Conservation (phyloP, 2,113 vertebrate species). For the Bufo bufo region DNA sequence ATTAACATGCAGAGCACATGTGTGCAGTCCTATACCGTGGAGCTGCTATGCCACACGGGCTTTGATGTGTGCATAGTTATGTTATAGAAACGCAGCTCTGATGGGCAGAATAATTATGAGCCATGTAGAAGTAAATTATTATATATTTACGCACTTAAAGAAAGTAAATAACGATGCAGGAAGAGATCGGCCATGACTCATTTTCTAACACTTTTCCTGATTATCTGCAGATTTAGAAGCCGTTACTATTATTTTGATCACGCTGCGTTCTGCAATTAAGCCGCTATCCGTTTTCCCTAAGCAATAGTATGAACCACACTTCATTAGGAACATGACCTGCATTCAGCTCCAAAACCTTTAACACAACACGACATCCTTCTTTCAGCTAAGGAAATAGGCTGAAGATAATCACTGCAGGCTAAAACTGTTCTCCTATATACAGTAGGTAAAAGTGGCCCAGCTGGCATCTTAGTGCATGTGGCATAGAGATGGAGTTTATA, state of each 20-base stretch:
- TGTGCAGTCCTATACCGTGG: neutral
- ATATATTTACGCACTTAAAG: neutral
- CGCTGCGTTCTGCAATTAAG: constrained; percentile 52
- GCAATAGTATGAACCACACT: constrained; percentile 51
- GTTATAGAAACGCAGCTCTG: neutral
- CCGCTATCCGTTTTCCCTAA: constrained; percentile 26
- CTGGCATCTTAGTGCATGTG: neutral
- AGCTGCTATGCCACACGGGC: neutral
- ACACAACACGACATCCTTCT: constrained; percentile 42
- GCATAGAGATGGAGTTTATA: neutral
- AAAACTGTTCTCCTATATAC: constrained; percentile 29
- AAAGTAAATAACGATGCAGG: constrained; percentile 46
- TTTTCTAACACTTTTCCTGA: constrained; percentile 41
- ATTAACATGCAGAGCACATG: constrained; percentile 25
- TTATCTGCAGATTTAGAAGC: constrained; percentile 55
- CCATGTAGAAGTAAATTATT: neutral
- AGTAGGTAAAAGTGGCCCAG: constrained; percentile 4
- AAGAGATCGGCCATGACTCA: constrained; percentile 11
- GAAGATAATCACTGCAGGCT: constrained; percentile 28
- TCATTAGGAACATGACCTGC: constrained; percentile 55
- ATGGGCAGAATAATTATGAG: neutral
- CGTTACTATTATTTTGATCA: constrained; percentile 45
- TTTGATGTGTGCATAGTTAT: neutral
- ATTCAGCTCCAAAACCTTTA: constrained; percentile 52
- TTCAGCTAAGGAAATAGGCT: constrained; percentile 23